phyloP scores from a whole-genome alignment of 2,113 vertebrate species.

The Cygnus buccinator region DNA sequence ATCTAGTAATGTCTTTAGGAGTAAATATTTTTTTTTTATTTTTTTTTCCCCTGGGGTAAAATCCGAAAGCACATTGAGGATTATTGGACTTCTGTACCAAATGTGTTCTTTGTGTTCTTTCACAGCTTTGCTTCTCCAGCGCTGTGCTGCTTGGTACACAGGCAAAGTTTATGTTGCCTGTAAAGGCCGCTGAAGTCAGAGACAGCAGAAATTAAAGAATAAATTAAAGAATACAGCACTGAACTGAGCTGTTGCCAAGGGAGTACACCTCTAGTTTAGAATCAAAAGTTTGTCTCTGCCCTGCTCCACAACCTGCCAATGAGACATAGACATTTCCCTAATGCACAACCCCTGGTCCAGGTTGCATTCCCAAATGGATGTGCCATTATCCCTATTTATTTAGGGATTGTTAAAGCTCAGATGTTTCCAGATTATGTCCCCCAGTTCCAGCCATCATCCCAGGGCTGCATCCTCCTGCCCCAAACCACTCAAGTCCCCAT shows the following conservation, averaged over 20 bases:
- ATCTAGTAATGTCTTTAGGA: not conserved
- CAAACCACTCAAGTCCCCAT: not conserved
- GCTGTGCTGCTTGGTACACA: not conserved
- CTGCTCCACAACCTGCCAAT: not conserved
- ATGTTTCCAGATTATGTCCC: not conserved
- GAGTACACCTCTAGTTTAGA: not conserved
- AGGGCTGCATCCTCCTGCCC: not conserved
- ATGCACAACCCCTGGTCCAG: not conserved
- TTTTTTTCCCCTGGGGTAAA: not conserved
- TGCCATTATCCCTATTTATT: not conserved
- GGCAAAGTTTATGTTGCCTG: not conserved
- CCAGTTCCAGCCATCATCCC: not conserved
- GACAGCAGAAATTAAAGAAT: not conserved
- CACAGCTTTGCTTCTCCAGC: not conserved
- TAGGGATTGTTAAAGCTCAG: not conserved
- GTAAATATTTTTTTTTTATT: too few relatives aligned
- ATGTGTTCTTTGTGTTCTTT: not conserved
- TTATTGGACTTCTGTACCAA: not conserved
- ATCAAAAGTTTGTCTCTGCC: not conserved
- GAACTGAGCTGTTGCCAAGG: not conserved
- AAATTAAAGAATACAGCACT: not conserved
- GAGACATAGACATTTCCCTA: not conserved
- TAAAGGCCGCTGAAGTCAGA: not conserved
- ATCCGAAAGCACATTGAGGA: not conserved
- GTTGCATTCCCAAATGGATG: not conserved